These are phyloP conservation scores for Dicyrtomina minuta DNA, from an alignment of 2,888 invertebrate species.

Conservation along the genomic window DNA sequence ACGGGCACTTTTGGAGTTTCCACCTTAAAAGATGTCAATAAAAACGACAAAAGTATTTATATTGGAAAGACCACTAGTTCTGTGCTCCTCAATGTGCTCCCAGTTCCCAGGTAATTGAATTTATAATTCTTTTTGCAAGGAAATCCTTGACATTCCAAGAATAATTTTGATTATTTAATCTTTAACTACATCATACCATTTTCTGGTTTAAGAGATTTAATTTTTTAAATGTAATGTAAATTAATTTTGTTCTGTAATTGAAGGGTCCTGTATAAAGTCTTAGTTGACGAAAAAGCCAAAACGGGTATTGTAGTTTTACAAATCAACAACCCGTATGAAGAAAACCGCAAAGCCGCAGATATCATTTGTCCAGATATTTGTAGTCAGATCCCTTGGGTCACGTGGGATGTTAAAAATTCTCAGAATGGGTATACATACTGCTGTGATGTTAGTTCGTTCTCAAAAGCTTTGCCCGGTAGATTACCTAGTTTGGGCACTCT, in stretches of 20 bases:
- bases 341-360: slow-evolving; percentile 45
- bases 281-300: slow-evolving; percentile 60
- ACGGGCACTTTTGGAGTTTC: slow-evolving; percentile 64
- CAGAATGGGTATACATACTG: slow-evolving; percentile 65
- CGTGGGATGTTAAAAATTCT: slow-evolving; percentile 61
- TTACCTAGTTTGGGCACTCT: slow-evolving; percentile 11
- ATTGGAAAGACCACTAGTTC: no score
- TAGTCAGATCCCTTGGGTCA: slow-evolving; percentile 60
- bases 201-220: background rate
- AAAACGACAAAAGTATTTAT: slow-evolving; percentile 56
- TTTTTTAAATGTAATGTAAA: background rate
- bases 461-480: slow-evolving; percentile 58
- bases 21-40: slow-evolving; percentile 60
- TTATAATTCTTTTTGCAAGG: background rate
- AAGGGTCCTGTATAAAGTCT: slow-evolving; percentile 59
- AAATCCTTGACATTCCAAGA: background rate
- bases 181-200: background rate
- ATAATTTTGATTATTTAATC: background rate
- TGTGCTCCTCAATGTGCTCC: slow-evolving; percentile 21
- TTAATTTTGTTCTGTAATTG: background rate
- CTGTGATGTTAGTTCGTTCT: slow-evolving; percentile 64
- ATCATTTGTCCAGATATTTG: slow-evolving; percentile 63
- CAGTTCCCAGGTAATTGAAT: slow-evolving; percentile 19
- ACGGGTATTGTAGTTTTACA: slow-evolving; percentile 65
- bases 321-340: slow-evolving; percentile 65